Percentiles rank a stretch among this genome's conserved stretches.
Evolutionary conservation across 2,797 vertebrate genomes (phyloP).

Genomic region (Hypotaenidia okinawae): DNA sequence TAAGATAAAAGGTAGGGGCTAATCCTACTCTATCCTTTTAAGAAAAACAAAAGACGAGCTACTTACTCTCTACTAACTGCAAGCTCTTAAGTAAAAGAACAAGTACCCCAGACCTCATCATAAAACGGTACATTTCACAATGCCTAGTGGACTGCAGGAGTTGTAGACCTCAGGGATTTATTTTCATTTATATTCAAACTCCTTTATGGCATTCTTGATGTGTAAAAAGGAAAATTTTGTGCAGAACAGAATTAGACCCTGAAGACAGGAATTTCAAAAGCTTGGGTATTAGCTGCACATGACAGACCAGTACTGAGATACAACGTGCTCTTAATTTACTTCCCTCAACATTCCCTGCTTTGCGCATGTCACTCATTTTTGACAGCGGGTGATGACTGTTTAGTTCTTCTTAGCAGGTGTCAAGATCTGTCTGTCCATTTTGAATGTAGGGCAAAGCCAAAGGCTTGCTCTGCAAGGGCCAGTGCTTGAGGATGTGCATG

Average conservation of each 20-base stretch:
- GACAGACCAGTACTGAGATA: neutral
- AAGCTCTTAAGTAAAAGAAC: neutral
- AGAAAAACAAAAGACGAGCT: slow-evolving; percentile 8
- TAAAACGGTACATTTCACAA: slow-evolving; percentile 44
- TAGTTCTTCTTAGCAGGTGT: neutral
- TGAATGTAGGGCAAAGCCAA: rapidly evolving
- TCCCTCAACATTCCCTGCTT: neutral
- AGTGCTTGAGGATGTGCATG: rapidly evolving
- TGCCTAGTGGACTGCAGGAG: neutral
- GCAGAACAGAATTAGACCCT: neutral
- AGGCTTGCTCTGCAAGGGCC: neutral
- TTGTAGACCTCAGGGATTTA: slow-evolving; percentile 19
- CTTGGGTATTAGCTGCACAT: neutral
- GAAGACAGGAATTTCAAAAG: slow-evolving; percentile 6
- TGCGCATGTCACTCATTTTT: neutral
- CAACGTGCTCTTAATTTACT: neutral
- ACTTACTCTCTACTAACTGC: neutral
- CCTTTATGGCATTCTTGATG: neutral
- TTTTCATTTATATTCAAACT: slow-evolving; percentile 17
- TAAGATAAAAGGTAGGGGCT: neutral
- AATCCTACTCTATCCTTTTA: neutral
- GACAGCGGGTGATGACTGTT: neutral
- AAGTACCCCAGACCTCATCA: neutral
- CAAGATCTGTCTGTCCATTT: neutral
- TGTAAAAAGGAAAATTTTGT: neutral